phyloP scores from a whole-genome alignment of 1,140 invertebrate genomes.

The Amyelois transitella region DNA sequence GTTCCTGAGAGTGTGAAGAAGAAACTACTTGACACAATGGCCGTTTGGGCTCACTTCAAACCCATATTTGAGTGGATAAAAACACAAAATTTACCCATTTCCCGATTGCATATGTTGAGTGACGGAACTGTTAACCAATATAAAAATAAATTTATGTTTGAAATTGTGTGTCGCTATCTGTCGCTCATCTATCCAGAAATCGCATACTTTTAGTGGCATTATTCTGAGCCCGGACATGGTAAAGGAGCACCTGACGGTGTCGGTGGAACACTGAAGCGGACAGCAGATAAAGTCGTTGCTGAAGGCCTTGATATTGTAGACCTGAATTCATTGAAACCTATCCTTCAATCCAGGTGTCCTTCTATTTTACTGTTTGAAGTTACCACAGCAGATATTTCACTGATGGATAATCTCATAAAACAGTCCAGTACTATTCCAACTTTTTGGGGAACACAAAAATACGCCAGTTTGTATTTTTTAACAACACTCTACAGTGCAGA shows the following conservation, averaged over 20 bases:
- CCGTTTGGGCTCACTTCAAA: conserved; percentile 14
- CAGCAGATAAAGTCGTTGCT: conserved; percentile 21
- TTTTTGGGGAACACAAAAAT: conserved; percentile 26
- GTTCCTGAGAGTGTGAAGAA: conserved; percentile 3
- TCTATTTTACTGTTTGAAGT: conserved; percentile 16
- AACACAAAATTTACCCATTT: conserved; percentile 11
- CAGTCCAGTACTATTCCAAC: conserved; percentile 12
- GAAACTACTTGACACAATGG: conserved; percentile 23
- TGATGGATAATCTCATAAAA: conserved; percentile 13
- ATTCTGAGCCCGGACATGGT: conserved; percentile 21
- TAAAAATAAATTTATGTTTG: conserved; percentile 22
- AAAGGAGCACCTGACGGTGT: conserved; percentile 20
- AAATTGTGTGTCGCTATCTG: conserved; percentile 21
- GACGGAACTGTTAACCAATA: conserved; percentile 15
- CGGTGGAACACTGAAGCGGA: conserved; percentile 25
- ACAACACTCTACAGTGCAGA: conserved; percentile 16
- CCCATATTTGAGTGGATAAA: conserved; percentile 17
- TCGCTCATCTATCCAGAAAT: conserved; percentile 14
- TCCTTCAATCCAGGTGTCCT: conserved; percentile 7
- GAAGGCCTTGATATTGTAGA: conserved; percentile 23
- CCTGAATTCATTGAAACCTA: conserved; percentile 11
- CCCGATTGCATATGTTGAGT: conserved; percentile 15
- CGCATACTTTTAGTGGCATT: conserved; percentile 21
- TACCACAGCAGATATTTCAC: conserved; percentile 10
- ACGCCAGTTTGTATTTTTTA: conserved; percentile 20